Conservation (phyloP, 2,797 vertebrate species). For the Sebastiscus albofasciatus region DNA sequence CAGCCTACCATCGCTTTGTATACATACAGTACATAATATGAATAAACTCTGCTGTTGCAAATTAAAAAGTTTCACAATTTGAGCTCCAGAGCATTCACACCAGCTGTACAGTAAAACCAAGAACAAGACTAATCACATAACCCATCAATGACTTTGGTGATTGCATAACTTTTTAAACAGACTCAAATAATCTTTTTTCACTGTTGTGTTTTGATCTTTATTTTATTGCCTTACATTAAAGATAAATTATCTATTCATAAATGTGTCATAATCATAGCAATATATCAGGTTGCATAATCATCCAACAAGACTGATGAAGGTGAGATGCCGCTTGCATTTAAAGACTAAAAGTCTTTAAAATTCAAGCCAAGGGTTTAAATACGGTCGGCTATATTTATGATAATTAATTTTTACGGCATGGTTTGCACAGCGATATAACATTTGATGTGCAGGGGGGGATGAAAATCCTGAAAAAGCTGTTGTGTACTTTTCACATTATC, state of each 20-base stretch:
- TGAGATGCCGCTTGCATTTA: background rate
- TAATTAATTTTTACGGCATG: background rate
- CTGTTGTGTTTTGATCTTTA: background rate
- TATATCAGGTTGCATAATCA: conserved; percentile 18
- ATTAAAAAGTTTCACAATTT: background rate
- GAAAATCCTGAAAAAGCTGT: background rate
- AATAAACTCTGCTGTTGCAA: background rate
- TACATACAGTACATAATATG: background rate
- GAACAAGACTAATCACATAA: background rate
- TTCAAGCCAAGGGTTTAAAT: background rate
- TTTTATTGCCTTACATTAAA: background rate
- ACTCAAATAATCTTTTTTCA: background rate
- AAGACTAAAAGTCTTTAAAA: background rate
- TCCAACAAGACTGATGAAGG: background rate
- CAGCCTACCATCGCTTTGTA: too few species aligned
- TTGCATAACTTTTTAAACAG: background rate
- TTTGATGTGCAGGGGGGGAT: background rate
- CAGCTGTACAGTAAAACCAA: background rate
- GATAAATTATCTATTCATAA: conserved; percentile 2
- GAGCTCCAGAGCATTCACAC: background rate
- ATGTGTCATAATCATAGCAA: conserved; percentile 5
- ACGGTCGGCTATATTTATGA: background rate
- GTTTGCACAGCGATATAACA: background rate
- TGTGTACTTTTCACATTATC: conserved; percentile 19
- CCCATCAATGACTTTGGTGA: background rate